These are phyloP conservation scores for Diadumene lineata DNA, from an alignment of 92 coral and sea anemone genomes.

Conservation along the genomic window DNA sequence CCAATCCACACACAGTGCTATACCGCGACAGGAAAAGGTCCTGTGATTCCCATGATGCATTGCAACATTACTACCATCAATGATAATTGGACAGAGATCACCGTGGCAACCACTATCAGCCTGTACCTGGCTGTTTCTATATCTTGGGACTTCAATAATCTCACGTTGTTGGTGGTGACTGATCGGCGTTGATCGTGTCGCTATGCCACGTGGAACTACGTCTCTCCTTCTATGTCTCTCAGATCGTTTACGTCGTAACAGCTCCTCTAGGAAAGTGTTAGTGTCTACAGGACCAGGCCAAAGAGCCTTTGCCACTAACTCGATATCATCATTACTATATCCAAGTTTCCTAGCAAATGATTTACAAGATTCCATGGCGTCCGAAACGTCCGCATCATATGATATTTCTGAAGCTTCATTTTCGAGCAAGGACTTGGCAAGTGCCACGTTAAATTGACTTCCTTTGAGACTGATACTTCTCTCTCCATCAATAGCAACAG, in stretches of 20 bases:
- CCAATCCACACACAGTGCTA: conserved; percentile 77
- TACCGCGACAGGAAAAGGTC: conserved; percentile 89
- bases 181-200: neutral
- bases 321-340: conserved; percentile 68
- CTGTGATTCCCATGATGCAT: conserved; percentile 93
- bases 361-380: conserved; percentile 49
- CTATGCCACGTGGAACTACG: conserved; percentile 3
- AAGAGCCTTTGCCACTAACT: conserved; percentile 74
- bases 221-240: neutral
- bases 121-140: neutral
- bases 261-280: conserved; percentile 77
- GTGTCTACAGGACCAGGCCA: conserved; percentile 67
- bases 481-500: conserved; percentile 12
- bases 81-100: conserved; percentile 71
- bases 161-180: neutral
- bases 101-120: neutral
- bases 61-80: conserved; percentile 98
- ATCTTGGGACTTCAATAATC: neutral
- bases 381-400: neutral
- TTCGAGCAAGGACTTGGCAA: conserved; percentile 20
- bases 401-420: too few relatives aligned
- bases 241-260: conserved; percentile 47
- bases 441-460: conserved; percentile 11
- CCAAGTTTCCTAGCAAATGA: conserved; percentile 89
- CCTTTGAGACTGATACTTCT: conserved; percentile 1